These are phyloP conservation scores for Cirrhinus molitorella DNA, from an alignment of 2,797 vertebrate species.

Conservation along the genomic window DNA sequence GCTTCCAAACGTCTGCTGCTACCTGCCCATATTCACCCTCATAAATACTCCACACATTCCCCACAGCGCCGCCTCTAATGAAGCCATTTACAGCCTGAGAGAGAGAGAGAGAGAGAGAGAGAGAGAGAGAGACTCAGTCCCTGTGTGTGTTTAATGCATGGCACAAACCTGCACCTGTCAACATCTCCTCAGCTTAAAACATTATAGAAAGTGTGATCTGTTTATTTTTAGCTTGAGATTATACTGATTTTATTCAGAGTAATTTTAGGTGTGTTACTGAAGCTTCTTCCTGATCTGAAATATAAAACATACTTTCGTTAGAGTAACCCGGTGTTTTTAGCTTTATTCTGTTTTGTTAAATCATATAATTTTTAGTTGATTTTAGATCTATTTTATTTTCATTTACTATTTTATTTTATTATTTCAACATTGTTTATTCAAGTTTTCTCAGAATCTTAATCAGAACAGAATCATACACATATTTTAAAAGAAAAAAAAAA, in stretches of 20 bases:
- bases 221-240: constrained; percentile 29
- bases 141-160: constrained; percentile 92
- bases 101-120: constrained; percentile 63
- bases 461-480: neutral
- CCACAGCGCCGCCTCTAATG: constrained; percentile 98
- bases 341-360: neutral
- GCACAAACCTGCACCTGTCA: constrained; percentile 72
- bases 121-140: constrained; percentile 86
- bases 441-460: neutral
- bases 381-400: neutral
- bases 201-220: neutral
- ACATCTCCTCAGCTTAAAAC: constrained; percentile 32
- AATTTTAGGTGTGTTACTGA: neutral
- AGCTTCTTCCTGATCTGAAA: neutral
- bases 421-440: no score
- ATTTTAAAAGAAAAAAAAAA: no score
- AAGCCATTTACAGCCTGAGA: constrained; percentile 98
- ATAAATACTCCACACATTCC: constrained; percentile 97
- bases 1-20: constrained; percentile 88
- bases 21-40: constrained; percentile 99
- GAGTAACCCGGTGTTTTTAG: neutral
- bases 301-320: neutral
- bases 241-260: constrained; percentile 27
- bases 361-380: neutral
- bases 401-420: no score